Base-by-base conservation (phyloP, 2,888 invertebrate genomes). In the Pelosia muscerda region DNA sequence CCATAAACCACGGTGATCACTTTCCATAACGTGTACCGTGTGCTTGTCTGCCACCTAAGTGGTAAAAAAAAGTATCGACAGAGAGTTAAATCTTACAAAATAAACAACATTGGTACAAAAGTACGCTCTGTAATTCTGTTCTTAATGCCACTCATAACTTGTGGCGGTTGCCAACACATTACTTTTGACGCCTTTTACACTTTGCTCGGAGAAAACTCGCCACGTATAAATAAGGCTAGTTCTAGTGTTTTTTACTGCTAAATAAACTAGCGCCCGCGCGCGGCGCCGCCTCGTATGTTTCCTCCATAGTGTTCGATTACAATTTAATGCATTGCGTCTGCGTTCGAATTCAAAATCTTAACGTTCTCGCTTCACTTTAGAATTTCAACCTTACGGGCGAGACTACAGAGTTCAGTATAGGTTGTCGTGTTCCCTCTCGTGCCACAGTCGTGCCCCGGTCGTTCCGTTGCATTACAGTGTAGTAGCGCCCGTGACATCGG, bases 241-340 rank as follows among this genome's bases (percentile, higher is more conserved):
- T 79, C 66, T 76, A 79, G 71, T 72, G 63, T 68, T 81, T 81
- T 81, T 81, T 81, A 74, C 76, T 79, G 67, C 63, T 69, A 79
- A 78, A 81, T 81, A 78, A 76, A 76, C 73, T 73, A 79, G 79
- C 72, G 65, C 58, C 74, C 71, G 81, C 79, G 64, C 72, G 79
- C 72, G 74, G 73, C 64, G 68, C 76, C 71, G 63, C 69, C 76
- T 75, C 81, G 81, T 81, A 81, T 81, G 81, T 81, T 81, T 79
- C 73, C 78, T 76, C 74, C 74, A 78, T 79, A 86, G 93, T 93
- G 93, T 93, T 94, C 94, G 94, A 95, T 94, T 94, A 93, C 95
- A 93, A 95, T 95, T 95, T 94, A 95, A 94, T 90, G 93, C 92
- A 92, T 87, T 88, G 89, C 87, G 88, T 86, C 86, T 82, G 86